Evolutionary conservation across 2,113 vertebrate species (phyloP), one percentile per base, ranked within the genome.

Genomic region (Cromileptes altivelis): DNA sequence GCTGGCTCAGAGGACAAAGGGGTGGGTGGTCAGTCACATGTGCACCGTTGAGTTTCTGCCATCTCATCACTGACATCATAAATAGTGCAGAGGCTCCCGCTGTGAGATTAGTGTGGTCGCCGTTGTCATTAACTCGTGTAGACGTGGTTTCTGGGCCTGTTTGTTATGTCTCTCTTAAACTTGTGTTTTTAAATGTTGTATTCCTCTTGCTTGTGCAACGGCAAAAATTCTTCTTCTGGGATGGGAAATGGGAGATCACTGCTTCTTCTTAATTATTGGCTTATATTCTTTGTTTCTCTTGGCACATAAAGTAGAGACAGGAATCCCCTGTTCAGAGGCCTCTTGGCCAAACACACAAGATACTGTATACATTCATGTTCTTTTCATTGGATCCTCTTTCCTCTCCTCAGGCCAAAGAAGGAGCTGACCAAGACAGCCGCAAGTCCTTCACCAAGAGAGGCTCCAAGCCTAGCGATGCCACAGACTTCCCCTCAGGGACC

Each of bases 381-480:
- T 75, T 64, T 61, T 88, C 61, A 82, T 12, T 78, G 64, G 87
- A 75, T 81, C 72, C 37, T 80, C 81, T 70, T 84, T 56, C 76
- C 68, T 67, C 33, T 87, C 58, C 57, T 78, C 87, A 94, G 89
- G 95, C 93, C 52, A 98, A 96, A 85, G 97, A 99, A 13, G 87
- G 91, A 80, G 67, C 82, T 0, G 98, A 97, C 45, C 96, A 95
- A 69, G 97, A 98, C 25, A 92, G 94, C 74, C 95, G 97, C 84
- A 99, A 98, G 88, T 67, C 96, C 21, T 97, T 97, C 86, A 65
- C 94, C 91, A 99, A 98, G 92, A 96, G 97, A 85, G 85, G 75
- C 76, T 81, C 93, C 78, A 96, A 96, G 89, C 33, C 88, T 0
- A 94, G 88, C n/a, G 98, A 98, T 49, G 93, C 94, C 69, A 64